Percentiles rank a stretch among this genome's conserved stretches.
phyloP scores from a whole-genome alignment of 1,140 invertebrate genomes.

The Magallana angulata region DNA sequence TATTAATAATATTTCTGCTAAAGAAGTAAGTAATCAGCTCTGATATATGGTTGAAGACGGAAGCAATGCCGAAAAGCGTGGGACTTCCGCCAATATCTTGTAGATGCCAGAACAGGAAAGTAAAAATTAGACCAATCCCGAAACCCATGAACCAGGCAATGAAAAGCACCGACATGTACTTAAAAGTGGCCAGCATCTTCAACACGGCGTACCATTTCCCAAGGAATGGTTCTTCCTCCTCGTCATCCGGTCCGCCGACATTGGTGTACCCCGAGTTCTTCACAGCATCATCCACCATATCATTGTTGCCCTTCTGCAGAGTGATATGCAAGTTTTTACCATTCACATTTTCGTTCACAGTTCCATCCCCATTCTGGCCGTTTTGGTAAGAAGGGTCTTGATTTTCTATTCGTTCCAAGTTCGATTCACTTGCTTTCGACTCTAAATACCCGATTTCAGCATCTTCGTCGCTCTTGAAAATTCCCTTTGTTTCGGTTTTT shows the following conservation, averaged over 20 bases:
- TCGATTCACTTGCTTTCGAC: slow-evolving; percentile 46
- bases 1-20: slow-evolving; percentile 92
- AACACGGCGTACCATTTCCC: slow-evolving; percentile 76
- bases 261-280: slow-evolving; percentile 58
- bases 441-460: slow-evolving; percentile 62
- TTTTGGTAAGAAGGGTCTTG: neutral
- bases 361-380: slow-evolving; percentile 5
- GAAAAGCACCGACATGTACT: slow-evolving; percentile 89
- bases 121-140: slow-evolving; percentile 99
- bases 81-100: slow-evolving; percentile 97
- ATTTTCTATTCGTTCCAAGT: slow-evolving; percentile 23
- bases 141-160: slow-evolving; percentile 99
- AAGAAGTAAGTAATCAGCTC: slow-evolving; percentile 99
- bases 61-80: slow-evolving; percentile 97
- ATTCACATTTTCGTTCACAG: slow-evolving; percentile 50
- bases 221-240: slow-evolving; percentile 70
- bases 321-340: slow-evolving; percentile 65
- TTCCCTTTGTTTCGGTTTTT: slow-evolving; percentile 65
- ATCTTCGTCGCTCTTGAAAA: slow-evolving; percentile 70
- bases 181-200: slow-evolving; percentile 71
- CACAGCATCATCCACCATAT: slow-evolving; percentile 75
- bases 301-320: slow-evolving; percentile 62
- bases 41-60: slow-evolving; percentile 98
- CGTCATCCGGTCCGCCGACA: slow-evolving; percentile 42
- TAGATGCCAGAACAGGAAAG: slow-evolving; percentile 99